A percentile compares a stretch with the other conserved stretches of the same genome.
These are phyloP conservation scores for Heteromyza rotundicornis DNA, from an alignment of 2,888 invertebrate genomes.

Conservation along the genomic window DNA sequence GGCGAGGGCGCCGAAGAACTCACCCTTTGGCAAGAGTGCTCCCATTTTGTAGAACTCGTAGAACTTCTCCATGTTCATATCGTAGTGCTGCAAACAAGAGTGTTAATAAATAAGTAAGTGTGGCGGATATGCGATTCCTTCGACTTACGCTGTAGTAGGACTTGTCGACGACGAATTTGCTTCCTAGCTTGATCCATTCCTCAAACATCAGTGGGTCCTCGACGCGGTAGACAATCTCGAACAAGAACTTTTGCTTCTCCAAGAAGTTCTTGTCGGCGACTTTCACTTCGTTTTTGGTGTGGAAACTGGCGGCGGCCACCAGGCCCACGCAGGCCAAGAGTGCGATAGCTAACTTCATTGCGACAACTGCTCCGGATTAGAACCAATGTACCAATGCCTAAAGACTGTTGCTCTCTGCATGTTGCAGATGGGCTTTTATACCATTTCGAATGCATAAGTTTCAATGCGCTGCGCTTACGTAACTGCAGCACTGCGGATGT, in stretches of 20 bases:
- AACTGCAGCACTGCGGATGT: no score
- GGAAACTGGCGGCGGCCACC: conserved; percentile 40
- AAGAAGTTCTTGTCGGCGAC: conserved; percentile 46
- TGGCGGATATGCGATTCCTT: background rate
- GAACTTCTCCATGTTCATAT: conserved; percentile 38
- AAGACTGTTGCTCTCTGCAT: conserved; percentile 40
- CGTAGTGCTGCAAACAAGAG: conserved; percentile 34
- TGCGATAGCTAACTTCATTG: conserved; percentile 50
- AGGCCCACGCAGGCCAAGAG: conserved; percentile 50
- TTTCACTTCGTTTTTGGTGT: conserved; percentile 37
- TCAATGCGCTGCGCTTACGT: no score
- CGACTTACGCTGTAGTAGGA: conserved; percentile 36
- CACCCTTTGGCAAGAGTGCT: conserved; percentile 65
- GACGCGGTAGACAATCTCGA: conserved; percentile 43
- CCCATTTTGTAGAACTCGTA: conserved; percentile 41
- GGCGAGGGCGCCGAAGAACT: conserved; percentile 64
- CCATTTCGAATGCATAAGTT: background rate
- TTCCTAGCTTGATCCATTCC: conserved; percentile 55
- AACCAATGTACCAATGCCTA: conserved; percentile 43
- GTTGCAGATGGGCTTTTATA: background rate
- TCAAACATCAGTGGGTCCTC: conserved; percentile 46
- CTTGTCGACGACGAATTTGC: conserved; percentile 63
- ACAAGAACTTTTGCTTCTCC: conserved; percentile 47
- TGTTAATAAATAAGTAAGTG: background rate
- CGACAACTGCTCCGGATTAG: conserved; percentile 41